Base-by-base conservation (phyloP, 1,140 invertebrate species). In the Apis laboriosa region DNA sequence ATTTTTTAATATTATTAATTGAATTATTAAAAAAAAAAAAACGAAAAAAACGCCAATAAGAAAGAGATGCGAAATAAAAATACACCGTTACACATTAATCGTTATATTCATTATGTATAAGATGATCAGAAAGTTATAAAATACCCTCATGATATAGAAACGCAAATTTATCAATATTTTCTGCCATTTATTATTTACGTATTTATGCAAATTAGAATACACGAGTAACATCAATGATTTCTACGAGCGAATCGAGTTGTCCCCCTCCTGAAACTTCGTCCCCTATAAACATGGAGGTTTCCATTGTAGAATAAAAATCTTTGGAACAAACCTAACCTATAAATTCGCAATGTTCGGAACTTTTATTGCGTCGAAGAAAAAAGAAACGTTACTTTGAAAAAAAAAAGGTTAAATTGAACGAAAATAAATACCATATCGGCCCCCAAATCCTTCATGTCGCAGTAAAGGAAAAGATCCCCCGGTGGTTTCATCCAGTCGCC, bases 371-470 rank as follows among this genome's bases (percentile, higher is more conserved):
- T 2, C 21, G 34, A 53, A 24, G 56, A 17, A 21, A 55, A 28
- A n/a, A 15, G 28, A 49, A 58, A 61, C 9, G 43, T 17, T 9
- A 49, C 0, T 49, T 49, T n/a, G 7, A 9, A 34, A 9, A 21
- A 13, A 64, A 68, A 19, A 15, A 34, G 28, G 19, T 21, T 13
- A 55, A 64, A 66, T 17, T 51, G 28, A 55, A 67, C 9, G 15
- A 61, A 77, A 66, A 72, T 80, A 83, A 72, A 94, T 94, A 96
- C 96, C 96, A 96, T 96, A 94, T 96, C 96, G 92, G 96, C 95
- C 95, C 96, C 96, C 95, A 96, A 96, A 94, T 96, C 96, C 93
- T 96, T 96, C 96, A 96, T 96, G 94, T 96, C 95, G 93, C 95
- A 94, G 93, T 95, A 95, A 92, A 96, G 95, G 94, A 96, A 96